Evolutionary conservation across 2,888 invertebrate genomes (phyloP).

Genomic region (Agonopterix alstromeriana): DNA sequence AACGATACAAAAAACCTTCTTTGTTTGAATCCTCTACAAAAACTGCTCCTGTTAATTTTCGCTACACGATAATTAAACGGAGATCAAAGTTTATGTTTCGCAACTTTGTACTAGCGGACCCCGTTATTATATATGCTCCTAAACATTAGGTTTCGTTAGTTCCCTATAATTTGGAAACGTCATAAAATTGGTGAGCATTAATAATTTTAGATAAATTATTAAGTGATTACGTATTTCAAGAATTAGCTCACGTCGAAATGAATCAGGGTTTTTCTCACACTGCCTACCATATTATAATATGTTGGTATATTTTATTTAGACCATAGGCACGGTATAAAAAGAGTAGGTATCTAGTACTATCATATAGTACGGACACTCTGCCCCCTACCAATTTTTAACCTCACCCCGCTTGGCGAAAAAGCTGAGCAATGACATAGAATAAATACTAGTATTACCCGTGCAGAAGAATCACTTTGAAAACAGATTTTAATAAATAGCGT

Average conservation of each 20-base stretch:
- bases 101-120: conserved; percentile 40
- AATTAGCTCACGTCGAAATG: background rate
- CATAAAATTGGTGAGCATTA: conserved; percentile 35
- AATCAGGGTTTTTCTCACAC: background rate
- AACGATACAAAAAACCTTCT: background rate
- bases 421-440: too few relatives aligned
- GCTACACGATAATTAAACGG: conserved; percentile 30
- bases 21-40: conserved; percentile 9
- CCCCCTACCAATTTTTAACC: too few relatives aligned
- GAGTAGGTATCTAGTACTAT: too few relatives aligned
- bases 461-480: too few relatives aligned
- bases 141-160: conserved; percentile 34
- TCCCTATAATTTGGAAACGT: conserved; percentile 45
- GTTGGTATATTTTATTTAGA: background rate
- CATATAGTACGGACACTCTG: too few relatives aligned
- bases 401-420: too few relatives aligned
- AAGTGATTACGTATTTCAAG: conserved; percentile 1
- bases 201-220: conserved; percentile 24
- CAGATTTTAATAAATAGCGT: too few relatives aligned
- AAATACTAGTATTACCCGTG: too few relatives aligned
- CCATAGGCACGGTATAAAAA: too few relatives aligned
- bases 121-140: conserved; percentile 41
- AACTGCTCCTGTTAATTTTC: conserved; percentile 45
- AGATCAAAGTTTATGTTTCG: conserved; percentile 31
- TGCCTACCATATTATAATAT: background rate